A percentile compares a stretch with the other conserved stretches of the same genome.
Evolutionary conservation across 2,113 vertebrate genomes (phyloP).

Genomic region (Sorex fumeus): DNA sequence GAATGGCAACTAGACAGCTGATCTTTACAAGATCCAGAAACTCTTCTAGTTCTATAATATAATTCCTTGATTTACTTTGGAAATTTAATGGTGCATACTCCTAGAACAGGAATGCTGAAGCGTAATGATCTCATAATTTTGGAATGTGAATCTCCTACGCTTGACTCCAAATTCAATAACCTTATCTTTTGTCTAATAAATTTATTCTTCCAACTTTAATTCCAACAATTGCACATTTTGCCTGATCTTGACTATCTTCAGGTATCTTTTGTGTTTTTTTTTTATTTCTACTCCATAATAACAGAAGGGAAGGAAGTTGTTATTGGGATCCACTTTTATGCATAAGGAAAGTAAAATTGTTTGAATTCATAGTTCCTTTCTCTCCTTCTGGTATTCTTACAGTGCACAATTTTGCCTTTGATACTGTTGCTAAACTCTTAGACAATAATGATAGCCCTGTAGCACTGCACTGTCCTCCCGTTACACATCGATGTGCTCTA

Average conservation of each 20-base stretch:
- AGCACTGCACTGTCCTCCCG: no score
- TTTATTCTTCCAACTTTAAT: background rate
- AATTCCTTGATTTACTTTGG: background rate
- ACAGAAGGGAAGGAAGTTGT: background rate
- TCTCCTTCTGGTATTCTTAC: background rate
- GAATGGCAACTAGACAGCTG: background rate
- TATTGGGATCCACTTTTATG: background rate
- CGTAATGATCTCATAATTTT: background rate
- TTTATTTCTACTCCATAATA: background rate
- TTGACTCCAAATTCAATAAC: background rate
- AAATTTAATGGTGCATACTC: no score
- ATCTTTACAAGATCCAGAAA: background rate
- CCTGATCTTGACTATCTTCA: background rate
- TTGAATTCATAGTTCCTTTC: constrained; percentile 32
- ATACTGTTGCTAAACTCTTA: background rate
- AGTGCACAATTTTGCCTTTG: background rate
- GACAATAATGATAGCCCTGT: background rate
- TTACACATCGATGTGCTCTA: no score
- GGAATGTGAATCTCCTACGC: background rate
- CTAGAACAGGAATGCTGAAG: background rate
- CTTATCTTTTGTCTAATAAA: background rate
- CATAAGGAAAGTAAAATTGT: background rate
- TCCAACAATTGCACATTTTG: background rate
- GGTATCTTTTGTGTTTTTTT: background rate
- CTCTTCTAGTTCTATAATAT: background rate